Conservation (phyloP, 2,888 invertebrate species). For the Drosophila acutilabella region DNA sequence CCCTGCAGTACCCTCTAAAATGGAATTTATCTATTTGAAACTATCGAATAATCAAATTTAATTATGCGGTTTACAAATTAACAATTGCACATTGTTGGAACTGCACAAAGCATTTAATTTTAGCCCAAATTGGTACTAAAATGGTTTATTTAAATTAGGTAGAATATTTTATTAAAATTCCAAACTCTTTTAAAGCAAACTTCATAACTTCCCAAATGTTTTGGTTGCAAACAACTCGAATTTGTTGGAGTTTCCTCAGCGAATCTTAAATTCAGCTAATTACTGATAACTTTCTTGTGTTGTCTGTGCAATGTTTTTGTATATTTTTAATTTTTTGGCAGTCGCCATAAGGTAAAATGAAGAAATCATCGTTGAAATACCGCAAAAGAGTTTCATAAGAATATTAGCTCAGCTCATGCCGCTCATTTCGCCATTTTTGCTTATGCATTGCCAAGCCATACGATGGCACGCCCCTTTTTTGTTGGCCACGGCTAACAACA, state of each 20-base stretch:
- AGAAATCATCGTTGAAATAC: constrained; percentile 25
- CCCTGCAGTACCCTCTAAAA: constrained; percentile 2
- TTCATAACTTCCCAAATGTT: neutral
- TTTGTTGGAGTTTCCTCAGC: neutral
- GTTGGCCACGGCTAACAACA: constrained; percentile 27
- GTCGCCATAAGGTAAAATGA: constrained; percentile 3
- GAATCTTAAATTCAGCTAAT: neutral
- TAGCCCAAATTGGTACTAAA: too few relatives aligned
- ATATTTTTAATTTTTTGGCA: neutral
- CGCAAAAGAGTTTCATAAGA: constrained; percentile 22
- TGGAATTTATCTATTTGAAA: constrained; percentile 35
- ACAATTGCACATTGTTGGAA: constrained; percentile 36
- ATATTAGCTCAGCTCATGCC: constrained; percentile 27
- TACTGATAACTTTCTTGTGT: neutral
- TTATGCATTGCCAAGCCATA: constrained; percentile 20
- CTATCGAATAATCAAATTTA: constrained; percentile 55
- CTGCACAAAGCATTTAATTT: neutral
- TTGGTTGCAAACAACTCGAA: neutral
- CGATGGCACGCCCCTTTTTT: constrained; percentile 14
- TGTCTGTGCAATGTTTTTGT: neutral
- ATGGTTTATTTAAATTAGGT: too few relatives aligned
- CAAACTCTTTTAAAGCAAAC: neutral
- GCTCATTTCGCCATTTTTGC: neutral
- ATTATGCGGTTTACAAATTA: constrained; percentile 62
- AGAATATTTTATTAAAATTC: too few relatives aligned